Conservation (phyloP, 2,888 invertebrate genomes). For the Amitus sp. region DNA sequence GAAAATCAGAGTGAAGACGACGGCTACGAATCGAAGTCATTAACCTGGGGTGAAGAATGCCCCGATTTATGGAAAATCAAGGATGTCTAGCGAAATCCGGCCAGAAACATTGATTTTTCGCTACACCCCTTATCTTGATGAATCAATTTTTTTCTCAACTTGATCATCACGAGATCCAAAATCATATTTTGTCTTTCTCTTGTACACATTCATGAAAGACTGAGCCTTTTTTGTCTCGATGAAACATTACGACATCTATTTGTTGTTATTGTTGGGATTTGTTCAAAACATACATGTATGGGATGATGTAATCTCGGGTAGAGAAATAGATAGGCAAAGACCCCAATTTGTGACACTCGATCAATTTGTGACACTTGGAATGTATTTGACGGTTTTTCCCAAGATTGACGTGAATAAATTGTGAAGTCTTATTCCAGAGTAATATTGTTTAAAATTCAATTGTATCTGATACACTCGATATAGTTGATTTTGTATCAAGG, state of each 20-base stretch:
- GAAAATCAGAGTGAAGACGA: conserved; percentile 37
- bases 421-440: too few relatives aligned
- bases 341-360: too few relatives aligned
- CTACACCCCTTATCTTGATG: neutral
- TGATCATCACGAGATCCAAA: too few relatives aligned
- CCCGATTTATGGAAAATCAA: neutral
- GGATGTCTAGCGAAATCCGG: neutral
- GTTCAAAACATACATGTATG: neutral
- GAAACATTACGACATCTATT: neutral
- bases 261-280: neutral
- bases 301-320: neutral
- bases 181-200: too few relatives aligned
- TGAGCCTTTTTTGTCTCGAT: neutral
- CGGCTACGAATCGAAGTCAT: conserved; percentile 39
- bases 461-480: too few relatives aligned
- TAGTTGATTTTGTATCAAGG: too few relatives aligned
- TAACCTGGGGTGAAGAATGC: conserved; percentile 26
- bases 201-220: neutral
- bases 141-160: too few relatives aligned
- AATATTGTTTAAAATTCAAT: too few relatives aligned
- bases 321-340: neutral
- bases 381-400: too few relatives aligned
- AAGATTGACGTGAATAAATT: too few relatives aligned
- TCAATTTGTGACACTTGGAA: too few relatives aligned
- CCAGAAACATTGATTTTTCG: neutral